Evolutionary conservation across 2,797 vertebrate genomes (phyloP).

Genomic region (Tapera naevia): DNA sequence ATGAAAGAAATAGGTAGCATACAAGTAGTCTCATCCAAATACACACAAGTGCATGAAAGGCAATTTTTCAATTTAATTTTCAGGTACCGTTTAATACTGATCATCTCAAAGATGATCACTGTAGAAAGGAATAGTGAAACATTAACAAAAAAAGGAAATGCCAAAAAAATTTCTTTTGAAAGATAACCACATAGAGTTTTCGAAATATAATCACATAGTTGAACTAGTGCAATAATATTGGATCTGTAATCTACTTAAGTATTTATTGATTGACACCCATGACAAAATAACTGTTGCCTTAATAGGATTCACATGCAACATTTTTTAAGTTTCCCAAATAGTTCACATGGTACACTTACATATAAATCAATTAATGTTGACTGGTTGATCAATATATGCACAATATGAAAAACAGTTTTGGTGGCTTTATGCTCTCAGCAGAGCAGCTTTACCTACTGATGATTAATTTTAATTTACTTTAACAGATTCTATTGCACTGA

Average conservation of each 20-base stretch:
- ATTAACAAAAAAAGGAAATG: not conserved
- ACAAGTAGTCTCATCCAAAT: constrained; percentile 32
- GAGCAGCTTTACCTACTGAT: constrained; percentile 53
- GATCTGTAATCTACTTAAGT: constrained; percentile 64
- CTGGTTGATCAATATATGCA: constrained; percentile 57
- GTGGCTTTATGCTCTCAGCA: constrained; percentile 49
- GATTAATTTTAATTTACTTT: constrained; percentile 74
- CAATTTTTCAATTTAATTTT: not conserved
- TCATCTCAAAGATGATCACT: not conserved
- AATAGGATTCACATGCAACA: constrained; percentile 47
- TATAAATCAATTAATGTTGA: constrained; percentile 65
- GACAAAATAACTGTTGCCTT: constrained; percentile 67
- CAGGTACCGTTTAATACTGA: not conserved
- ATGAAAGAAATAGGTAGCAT: not conserved
- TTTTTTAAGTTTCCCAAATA: constrained; percentile 64
- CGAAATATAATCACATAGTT: constrained; percentile 11
- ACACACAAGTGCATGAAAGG: not conserved
- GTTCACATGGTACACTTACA: constrained; percentile 49
- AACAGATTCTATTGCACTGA: constrained; percentile 65
- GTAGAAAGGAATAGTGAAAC: not conserved
- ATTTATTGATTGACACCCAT: constrained; percentile 61
- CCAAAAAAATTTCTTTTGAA: constrained; percentile 26
- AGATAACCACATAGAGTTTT: not conserved
- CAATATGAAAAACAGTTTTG: constrained; percentile 69
- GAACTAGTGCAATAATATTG: constrained; percentile 41